These are phyloP conservation scores for Tragelaphus scriptus DNA, from an alignment of 2,113 vertebrate genomes.

Conservation along the genomic window DNA sequence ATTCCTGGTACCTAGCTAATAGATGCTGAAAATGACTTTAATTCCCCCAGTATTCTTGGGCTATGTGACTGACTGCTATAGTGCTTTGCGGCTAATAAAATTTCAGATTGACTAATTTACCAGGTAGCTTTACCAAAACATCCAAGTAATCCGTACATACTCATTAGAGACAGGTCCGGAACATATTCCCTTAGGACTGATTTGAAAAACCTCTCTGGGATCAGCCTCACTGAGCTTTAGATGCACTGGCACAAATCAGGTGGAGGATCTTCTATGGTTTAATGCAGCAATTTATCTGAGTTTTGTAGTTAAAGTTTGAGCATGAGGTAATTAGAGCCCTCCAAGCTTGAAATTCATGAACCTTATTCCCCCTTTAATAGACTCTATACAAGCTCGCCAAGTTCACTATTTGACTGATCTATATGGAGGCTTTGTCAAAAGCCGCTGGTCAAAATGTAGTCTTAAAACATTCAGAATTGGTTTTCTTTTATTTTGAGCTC, in stretches of 20 bases:
- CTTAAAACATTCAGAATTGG: conserved; percentile 59
- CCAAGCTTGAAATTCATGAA: conserved; percentile 78
- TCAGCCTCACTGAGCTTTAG: conserved; percentile 74
- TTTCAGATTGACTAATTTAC: conserved; percentile 79
- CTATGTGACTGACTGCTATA: conserved; percentile 49
- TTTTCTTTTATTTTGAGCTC: conserved; percentile 60
- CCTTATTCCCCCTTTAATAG: conserved; percentile 64
- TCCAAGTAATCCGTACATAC: conserved; percentile 73
- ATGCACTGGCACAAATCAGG: conserved; percentile 64
- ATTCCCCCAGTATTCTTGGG: conserved; percentile 67
- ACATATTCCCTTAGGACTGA: conserved; percentile 63
- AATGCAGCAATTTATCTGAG: conserved; percentile 74
- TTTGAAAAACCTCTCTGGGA: conserved; percentile 64
- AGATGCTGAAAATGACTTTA: conserved; percentile 59
- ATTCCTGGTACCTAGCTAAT: conserved; percentile 72
- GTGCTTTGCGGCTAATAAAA: conserved; percentile 75
- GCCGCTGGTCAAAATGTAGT: conserved; percentile 48
- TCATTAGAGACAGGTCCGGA: conserved; percentile 71
- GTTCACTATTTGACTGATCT: conserved; percentile 51
- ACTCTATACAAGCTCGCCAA: conserved; percentile 46
- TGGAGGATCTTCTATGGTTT: conserved; percentile 73
- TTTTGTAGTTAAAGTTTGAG: conserved; percentile 81
- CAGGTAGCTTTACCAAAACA: conserved; percentile 78
- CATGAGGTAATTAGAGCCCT: conserved; percentile 76
- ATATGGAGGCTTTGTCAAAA: conserved; percentile 57